Percentiles rank a stretch among this genome's conserved stretches.
Conservation (phyloP, 2,797 vertebrate genomes). For the Crypturellus tataupa region DNA sequence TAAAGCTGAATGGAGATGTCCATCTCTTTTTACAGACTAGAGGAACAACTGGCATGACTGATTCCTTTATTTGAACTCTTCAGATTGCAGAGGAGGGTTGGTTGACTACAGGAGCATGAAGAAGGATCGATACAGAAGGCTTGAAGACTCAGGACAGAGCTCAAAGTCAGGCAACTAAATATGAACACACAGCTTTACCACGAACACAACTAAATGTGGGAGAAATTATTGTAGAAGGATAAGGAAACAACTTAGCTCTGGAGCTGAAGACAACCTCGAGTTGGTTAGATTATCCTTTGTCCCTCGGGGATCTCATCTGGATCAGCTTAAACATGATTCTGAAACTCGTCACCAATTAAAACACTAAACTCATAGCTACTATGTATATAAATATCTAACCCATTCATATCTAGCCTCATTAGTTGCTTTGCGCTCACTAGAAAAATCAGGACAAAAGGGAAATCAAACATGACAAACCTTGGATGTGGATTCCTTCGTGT, state of each 20-base stretch:
- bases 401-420: neutral
- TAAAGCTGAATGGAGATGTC: rapidly evolving
- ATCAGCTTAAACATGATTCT: rapidly evolving
- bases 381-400: neutral
- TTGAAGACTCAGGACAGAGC: neutral
- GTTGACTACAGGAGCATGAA: neutral
- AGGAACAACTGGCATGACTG: neutral
- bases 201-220: neutral
- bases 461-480: neutral
- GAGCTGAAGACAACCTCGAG: neutral
- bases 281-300: neutral
- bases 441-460: neutral
- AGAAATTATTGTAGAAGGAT: neutral
- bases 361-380: neutral
- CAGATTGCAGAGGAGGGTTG: neutral
- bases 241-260: neutral
- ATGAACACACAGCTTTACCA: rapidly evolving
- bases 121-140: neutral
- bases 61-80: neutral
- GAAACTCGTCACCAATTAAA: neutral
- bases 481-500: neutral
- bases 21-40: neutral
- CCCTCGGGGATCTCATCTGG: neutral
- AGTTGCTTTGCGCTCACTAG: neutral
- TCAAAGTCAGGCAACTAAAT: neutral